These are phyloP conservation scores for Lophotis ruficrista DNA, from an alignment of 2,113 vertebrate species.

Conservation along the genomic window DNA sequence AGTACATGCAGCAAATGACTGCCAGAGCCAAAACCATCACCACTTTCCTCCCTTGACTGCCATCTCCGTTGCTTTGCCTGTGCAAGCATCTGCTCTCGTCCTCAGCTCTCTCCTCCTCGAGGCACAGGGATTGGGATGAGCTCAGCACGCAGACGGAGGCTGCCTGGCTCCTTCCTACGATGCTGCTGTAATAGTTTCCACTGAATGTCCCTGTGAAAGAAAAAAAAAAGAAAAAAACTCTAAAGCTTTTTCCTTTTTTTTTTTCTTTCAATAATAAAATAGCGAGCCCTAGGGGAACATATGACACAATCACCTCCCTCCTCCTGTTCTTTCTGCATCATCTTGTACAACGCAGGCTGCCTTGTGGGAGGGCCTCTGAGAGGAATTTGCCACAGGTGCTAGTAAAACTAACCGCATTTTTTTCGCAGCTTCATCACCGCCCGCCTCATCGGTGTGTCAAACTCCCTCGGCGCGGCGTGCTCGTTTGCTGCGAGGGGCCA, in stretches of 20 bases:
- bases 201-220: not conserved
- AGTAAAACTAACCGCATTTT: not conserved
- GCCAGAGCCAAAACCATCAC: not conserved
- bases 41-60: not conserved
- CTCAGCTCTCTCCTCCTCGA: not conserved
- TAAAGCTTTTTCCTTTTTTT: not conserved
- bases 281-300: slow-evolving; percentile 4
- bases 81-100: rapidly evolving
- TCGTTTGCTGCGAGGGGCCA: not conserved
- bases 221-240: not conserved
- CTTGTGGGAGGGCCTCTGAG: slow-evolving; percentile 40
- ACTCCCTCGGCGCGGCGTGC: rapidly evolving
- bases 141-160: not conserved
- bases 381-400: slow-evolving; percentile 31
- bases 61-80: not conserved
- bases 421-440: not conserved
- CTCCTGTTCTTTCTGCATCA: not conserved
- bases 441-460: not conserved
- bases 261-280: not conserved
- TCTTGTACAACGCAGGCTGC: not conserved
- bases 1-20: not conserved
- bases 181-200: slow-evolving; percentile 11
- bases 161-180: not conserved
- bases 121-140: not conserved
- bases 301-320: slow-evolving; percentile 34